Conservation (phyloP, 2,888 invertebrate species). For the Papilio elwesi region DNA sequence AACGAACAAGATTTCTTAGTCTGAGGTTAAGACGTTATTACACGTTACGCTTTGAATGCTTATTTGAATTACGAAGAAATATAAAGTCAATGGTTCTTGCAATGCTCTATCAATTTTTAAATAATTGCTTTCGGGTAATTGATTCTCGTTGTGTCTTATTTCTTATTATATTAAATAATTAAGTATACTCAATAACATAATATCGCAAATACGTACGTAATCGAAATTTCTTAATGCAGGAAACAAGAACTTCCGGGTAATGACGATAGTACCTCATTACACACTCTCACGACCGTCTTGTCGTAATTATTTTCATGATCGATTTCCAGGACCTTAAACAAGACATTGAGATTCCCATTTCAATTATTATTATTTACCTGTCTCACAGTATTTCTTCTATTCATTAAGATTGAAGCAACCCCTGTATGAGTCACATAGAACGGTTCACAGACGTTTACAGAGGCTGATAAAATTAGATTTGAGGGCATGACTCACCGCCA, state of each 20-base stretch:
- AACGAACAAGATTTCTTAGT: too few species aligned
- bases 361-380: neutral
- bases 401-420: slow-evolving; percentile 4
- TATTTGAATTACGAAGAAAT: neutral
- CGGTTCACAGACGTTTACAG: slow-evolving; percentile 49
- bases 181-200: too few species aligned
- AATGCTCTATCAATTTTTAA: neutral
- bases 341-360: too few species aligned
- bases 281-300: too few species aligned
- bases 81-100: neutral
- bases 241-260: too few species aligned
- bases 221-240: too few species aligned
- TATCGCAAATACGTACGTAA: too few species aligned
- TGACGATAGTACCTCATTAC: too few species aligned
- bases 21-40: neutral
- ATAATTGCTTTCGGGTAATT: neutral
- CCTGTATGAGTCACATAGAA: slow-evolving; percentile 54
- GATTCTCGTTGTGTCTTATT: too few species aligned
- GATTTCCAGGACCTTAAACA: too few species aligned
- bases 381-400: neutral
- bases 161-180: too few species aligned
- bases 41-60: neutral
- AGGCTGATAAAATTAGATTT: slow-evolving; percentile 47
- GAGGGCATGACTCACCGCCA: slow-evolving; percentile 48
- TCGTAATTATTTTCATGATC: too few species aligned